phyloP scores from a whole-genome alignment of 92 coral and sea anemone species.

The Montipora capitata region DNA sequence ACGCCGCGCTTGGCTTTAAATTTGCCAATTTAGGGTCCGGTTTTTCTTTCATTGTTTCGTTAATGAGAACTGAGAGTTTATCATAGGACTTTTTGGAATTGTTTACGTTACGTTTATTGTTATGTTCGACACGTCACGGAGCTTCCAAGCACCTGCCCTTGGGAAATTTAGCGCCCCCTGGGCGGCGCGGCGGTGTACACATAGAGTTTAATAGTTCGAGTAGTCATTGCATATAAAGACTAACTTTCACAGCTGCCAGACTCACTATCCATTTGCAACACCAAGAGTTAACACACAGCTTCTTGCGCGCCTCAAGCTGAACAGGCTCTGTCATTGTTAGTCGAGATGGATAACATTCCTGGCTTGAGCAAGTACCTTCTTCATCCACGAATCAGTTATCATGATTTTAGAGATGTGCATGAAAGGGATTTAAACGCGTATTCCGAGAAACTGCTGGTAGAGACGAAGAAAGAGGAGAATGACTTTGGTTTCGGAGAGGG shows the following conservation, averaged over 20 bases:
- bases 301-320: not conserved
- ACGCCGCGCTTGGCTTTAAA: slow-evolving; percentile 28
- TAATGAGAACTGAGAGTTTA: slow-evolving; percentile 25
- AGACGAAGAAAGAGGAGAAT: slow-evolving; percentile 28
- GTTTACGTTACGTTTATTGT: slow-evolving; percentile 76
- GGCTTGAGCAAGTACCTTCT: slow-evolving; percentile 79
- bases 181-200: slow-evolving; percentile 75
- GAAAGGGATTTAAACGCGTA: slow-evolving; percentile 60
- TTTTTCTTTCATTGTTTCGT: slow-evolving; percentile 29
- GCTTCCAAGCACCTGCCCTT: slow-evolving; percentile 78
- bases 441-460: slow-evolving; percentile 36
- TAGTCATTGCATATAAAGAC: slow-evolving; percentile 70
- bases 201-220: slow-evolving; percentile 58
- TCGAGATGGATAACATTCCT: slow-evolving; percentile 37
- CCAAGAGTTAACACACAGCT: slow-evolving; percentile 17
- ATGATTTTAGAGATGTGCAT: slow-evolving; percentile 69
- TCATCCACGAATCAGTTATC: slow-evolving; percentile 73
- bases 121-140: slow-evolving; percentile 76
- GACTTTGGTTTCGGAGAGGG: not conserved
- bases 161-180: slow-evolving; percentile 83
- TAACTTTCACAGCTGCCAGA: slow-evolving; percentile 75
- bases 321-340: not conserved
- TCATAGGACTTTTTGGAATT: slow-evolving; percentile 40
- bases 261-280: slow-evolving; percentile 36
- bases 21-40: slow-evolving; percentile 15